Evolutionary conservation across 2,797 vertebrate species (phyloP), one percentile per base, ranked within the genome.

Genomic region (Sebastes trivittatus): DNA sequence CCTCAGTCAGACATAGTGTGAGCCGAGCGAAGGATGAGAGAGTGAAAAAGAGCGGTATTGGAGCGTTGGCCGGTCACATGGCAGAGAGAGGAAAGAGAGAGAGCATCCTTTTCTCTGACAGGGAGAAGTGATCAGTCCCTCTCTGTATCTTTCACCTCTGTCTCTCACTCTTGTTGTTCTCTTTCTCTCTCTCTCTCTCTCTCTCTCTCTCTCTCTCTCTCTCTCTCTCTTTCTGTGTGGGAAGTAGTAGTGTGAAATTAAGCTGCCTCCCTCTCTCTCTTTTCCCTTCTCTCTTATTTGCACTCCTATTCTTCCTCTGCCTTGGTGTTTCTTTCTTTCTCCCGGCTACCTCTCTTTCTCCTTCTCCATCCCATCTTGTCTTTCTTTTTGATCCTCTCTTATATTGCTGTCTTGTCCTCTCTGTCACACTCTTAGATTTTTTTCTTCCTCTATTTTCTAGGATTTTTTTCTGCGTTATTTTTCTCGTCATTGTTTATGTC

Each of bases 51-150:
- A 86, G 89, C 52, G 11, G 80, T 62, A 68, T 67, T 69, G 88
- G 84, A 88, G 87, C 82, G 63, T 79, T 59, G 88, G 87, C 82
- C 80, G 61, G 94, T 96, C 95, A 96, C 95, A 95, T 96, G 94
- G 89, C 22, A 64, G 61, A 85, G 70, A 81, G 54, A 81, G 72
- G 52, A 58, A 11, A 63, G 16, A 54, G 71, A 69, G 75, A 49
- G 64, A 56, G 29, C 72, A 71, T 84, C 56, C 14, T 72, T 74
- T 42, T 76, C 65, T 89, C 63, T 69, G 22, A 56, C 20, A n/a
- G 58, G 8, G 64, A 76, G 72, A 79, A 75, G 77, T 77, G 77
- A 83, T 80, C 46, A 60, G 42, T n/a, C 42, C 62, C 9, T 14
- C 66, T 61, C 49, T 80, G 9, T 54, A 23, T 76, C 61, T 66